Percentiles rank a stretch among this genome's conserved stretches.
These are phyloP conservation scores for Hymenopus coronatus DNA, from an alignment of 2,888 invertebrate genomes.

Conservation along the genomic window DNA sequence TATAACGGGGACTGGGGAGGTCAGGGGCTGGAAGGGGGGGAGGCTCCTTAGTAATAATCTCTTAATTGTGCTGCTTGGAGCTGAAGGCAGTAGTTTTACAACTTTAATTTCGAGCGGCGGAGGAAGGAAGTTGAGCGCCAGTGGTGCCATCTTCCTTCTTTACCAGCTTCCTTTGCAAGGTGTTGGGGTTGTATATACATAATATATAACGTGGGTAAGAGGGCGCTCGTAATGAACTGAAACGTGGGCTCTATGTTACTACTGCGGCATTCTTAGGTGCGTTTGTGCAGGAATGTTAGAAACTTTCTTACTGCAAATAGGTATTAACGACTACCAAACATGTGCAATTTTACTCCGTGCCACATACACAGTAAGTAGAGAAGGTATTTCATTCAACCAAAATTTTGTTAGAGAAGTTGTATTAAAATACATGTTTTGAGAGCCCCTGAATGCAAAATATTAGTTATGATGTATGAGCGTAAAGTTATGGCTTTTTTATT, in stretches of 20 bases:
- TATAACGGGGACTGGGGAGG: neutral
- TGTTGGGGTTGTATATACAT: neutral
- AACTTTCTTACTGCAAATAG: neutral
- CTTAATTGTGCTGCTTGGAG: conserved; percentile 30
- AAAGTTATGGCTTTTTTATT: too few relatives aligned
- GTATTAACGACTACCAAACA: too few relatives aligned
- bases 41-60: conserved; percentile 28
- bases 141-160: neutral
- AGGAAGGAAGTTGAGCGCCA: neutral
- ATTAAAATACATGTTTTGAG: too few relatives aligned
- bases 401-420: too few relatives aligned
- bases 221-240: neutral
- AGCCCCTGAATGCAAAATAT: too few relatives aligned
- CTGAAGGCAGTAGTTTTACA: conserved; percentile 23
- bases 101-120: conserved; percentile 27
- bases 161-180: neutral
- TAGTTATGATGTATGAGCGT: too few relatives aligned
- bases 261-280: neutral
- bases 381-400: too few relatives aligned
- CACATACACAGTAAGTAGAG: too few relatives aligned
- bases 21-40: neutral
- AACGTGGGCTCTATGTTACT: neutral
- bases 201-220: neutral
- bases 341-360: too few relatives aligned
- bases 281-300: neutral